phyloP scores from a whole-genome alignment of 2,113 vertebrate genomes.

The Aptenodytes forsteri region DNA sequence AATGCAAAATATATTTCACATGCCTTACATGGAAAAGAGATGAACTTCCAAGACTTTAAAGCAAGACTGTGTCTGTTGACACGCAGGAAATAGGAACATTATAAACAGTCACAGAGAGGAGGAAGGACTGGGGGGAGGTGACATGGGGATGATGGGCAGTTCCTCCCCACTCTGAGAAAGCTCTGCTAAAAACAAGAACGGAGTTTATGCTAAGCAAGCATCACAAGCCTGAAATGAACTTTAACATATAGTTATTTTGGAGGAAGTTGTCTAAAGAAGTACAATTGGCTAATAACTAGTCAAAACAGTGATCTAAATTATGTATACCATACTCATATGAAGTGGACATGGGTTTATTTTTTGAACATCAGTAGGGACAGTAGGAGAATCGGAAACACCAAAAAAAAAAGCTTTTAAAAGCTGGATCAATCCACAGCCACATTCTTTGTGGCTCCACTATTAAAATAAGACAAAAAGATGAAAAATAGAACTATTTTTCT shows the following conservation, averaged over 20 bases:
- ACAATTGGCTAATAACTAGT: constrained; percentile 25
- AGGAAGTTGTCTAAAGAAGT: neutral
- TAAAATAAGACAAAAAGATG: neutral
- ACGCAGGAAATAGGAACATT: constrained; percentile 25
- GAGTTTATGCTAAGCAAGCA: constrained; percentile 21
- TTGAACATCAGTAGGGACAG: neutral
- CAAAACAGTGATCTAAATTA: constrained; percentile 7
- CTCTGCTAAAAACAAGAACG: constrained; percentile 12
- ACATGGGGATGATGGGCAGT: neutral
- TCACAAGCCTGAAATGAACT: constrained; percentile 19
- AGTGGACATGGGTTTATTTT: neutral
- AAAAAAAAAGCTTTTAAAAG: constrained; percentile 20
- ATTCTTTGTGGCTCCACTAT: neutral
- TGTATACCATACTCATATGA: neutral
- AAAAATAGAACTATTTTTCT: constrained; percentile 23
- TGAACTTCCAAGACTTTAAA: constrained; percentile 50
- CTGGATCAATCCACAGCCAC: neutral
- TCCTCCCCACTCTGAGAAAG: neutral
- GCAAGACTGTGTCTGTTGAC: constrained; percentile 22
- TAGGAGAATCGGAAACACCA: neutral
- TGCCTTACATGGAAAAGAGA: constrained; percentile 60
- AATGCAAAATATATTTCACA: constrained; percentile 62
- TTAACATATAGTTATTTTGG: neutral
- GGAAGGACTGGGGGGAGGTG: constrained; percentile 1
- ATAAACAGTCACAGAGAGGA: constrained; percentile 25